Evolutionary conservation across 2,888 invertebrate genomes (phyloP), one percentile per base, ranked within the genome.

Genomic region (Frankliniella intonsa): DNA sequence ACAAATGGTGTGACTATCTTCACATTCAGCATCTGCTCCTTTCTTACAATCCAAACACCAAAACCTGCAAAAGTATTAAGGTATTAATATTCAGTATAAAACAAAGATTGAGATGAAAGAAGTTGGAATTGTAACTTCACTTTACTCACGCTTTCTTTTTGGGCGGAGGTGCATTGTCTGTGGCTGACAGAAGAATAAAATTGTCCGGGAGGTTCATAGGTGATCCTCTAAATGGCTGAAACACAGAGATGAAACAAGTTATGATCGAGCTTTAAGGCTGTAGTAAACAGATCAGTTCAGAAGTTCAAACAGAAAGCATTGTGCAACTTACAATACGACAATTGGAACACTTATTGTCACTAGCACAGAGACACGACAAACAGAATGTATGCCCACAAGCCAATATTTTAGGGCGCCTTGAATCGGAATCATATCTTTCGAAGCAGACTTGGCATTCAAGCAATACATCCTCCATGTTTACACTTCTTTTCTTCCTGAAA

Each of bases 41-140:
- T 76, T 76, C 25, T 76, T 76, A 22, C 69, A 76, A 25, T 76
- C 69, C 69, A 76, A 76, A 10, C 69, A 76, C 69, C 69, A 76
- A 25, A 76, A 76, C 25, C 69, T 76, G 25, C 22, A 76, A 22
- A 22, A 25, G 69, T 8, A 76, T 3, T 0, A 76, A 76, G 10
- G 25, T 25, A 76, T 8, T 76, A 0, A 76, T 2, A 38, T 38
- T 38, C 38, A 38, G 3, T 38, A 38, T 38, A 5, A 38, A 38
- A 38, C 38, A 38, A 38, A 38, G 38, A 38, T 38, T 38, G 38
- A 38, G 2, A 38, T 38, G 14, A 55, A 55, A 55, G 5, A 55
- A 55, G 55, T 14, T 55, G 55, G 17, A 7, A 19, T 12, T 10
- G 55, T 55, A 55, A 14, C 14, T 25, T 76, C 2, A 25, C 12